Evolutionary conservation across 1,140 invertebrate species (phyloP), one percentile per base, ranked within the genome.

Genomic region (Cydia strobilella): DNA sequence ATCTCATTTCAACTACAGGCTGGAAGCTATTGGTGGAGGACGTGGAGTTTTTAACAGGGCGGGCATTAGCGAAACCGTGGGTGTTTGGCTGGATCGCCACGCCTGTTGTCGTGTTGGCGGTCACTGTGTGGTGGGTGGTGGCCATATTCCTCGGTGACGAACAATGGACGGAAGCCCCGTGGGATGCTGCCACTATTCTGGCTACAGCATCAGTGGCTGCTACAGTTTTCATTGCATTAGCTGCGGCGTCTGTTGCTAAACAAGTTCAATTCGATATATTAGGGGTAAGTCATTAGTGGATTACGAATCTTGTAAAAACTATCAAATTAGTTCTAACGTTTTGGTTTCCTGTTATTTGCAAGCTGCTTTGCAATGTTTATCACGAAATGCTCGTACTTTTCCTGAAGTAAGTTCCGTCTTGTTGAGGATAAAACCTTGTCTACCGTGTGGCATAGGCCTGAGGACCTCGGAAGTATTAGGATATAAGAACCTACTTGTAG

Each of bases 191-290:
- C 12, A 77, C 78, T 12, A 35, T 87, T 4, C 59, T 82, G 0
- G 74, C 79, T 1, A 74, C 82, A 12, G 20, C 23, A 0, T 69
- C 54, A 3, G 0, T 80, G 13, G 73, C 77, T 1, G 6, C 84
- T 0, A 7, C 82, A 12, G 72, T 86, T 2, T 66, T 90, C 27
- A 4, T 85, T 0, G 59, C 74, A 1, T 85, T 80, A 48, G 89
- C 85, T 1, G 45, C 48, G 3, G 62, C 85, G n/a, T 77, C 86
- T 2, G 82, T 92, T 3, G 79, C 77, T 3, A 83, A 76, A 76
- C 90, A 90, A 79, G 85, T 87, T 20, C 89, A 92, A 65, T 92
- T 87, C 75, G 86, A 88, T 74, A 63, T 82, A 23, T 54, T 86
- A 15, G 78, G 77, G 80, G 87, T 89, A 80, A 84, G 83, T 72